Evolutionary conservation across 1,140 invertebrate genomes (phyloP).

Genomic region (Adoxophyes honmai): DNA sequence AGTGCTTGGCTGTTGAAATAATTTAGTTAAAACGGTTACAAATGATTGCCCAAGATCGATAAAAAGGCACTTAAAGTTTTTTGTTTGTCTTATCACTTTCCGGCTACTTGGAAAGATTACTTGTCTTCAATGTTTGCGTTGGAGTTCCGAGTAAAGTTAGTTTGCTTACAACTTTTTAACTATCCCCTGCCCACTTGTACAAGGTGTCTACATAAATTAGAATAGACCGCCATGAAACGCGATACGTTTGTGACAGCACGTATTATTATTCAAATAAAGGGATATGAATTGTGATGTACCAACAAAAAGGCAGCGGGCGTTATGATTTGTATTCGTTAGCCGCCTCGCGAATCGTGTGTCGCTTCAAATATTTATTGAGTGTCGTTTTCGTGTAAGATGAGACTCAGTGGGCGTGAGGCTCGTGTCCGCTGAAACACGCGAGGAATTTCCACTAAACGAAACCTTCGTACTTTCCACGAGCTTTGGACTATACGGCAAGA

Average conservation of each 20-base stretch:
- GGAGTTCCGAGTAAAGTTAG: constrained; percentile 12
- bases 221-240: constrained; percentile 27
- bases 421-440: constrained; percentile 39
- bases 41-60: constrained; percentile 1
- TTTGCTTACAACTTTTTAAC: constrained; percentile 8
- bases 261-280: constrained; percentile 14
- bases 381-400: constrained; percentile 57
- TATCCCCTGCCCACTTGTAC: constrained; percentile 1
- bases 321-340: constrained; percentile 11
- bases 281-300: constrained; percentile 1
- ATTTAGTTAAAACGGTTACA: background rate
- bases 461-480: background rate
- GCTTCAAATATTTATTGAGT: constrained; percentile 45
- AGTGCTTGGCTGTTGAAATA: too few species aligned
- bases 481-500: background rate
- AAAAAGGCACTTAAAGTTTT: constrained; percentile 18
- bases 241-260: constrained; percentile 29
- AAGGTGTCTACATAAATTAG: constrained; percentile 33
- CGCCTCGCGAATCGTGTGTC: constrained; percentile 5
- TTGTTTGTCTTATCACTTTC: constrained; percentile 36
- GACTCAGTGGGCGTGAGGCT: constrained; percentile 38
- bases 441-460: constrained; percentile 53
- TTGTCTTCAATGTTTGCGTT: constrained; percentile 17
- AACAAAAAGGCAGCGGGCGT: constrained; percentile 12
- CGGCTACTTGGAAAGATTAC: constrained; percentile 15